Conservation (phyloP, 1,140 invertebrate genomes). For the Pinna nobilis region DNA sequence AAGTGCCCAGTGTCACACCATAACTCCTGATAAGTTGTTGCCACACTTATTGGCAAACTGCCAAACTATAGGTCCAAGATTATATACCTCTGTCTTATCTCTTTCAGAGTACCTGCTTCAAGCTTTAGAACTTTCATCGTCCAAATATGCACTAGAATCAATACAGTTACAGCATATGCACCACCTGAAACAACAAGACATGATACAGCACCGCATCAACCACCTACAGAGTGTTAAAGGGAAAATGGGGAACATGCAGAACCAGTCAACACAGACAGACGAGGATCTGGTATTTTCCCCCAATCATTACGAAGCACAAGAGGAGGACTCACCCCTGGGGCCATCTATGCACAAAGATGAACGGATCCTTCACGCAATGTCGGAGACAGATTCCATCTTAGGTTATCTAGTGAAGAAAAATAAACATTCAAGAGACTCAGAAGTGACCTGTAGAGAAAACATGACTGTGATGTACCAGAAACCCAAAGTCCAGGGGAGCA, state of each 20-base stretch:
- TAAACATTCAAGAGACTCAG: constrained; percentile 16
- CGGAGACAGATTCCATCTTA: constrained; percentile 55
- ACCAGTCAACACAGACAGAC: constrained; percentile 47
- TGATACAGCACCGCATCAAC: constrained; percentile 39
- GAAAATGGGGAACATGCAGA: constrained; percentile 21
- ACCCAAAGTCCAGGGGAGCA: neutral
- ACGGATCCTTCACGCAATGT: constrained; percentile 41
- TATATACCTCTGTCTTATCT: neutral
- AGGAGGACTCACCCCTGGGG: neutral
- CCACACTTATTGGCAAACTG: too few species aligned
- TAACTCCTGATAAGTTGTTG: too few species aligned
- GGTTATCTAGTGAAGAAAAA: constrained; percentile 44
- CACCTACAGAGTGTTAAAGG: constrained; percentile 28
- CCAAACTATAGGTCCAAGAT: neutral
- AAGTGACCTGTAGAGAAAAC: neutral
- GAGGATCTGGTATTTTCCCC: neutral
- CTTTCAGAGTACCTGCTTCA: constrained; percentile 55
- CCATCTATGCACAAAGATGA: constrained; percentile 24
- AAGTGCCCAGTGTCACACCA: too few species aligned
- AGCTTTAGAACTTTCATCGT: constrained; percentile 42
- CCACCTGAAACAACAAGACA: constrained; percentile 49
- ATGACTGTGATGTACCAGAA: constrained; percentile 1
- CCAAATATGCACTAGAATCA: constrained; percentile 50
- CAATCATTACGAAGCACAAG: constrained; percentile 1
- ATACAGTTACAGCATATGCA: constrained; percentile 52